Base-by-base conservation (phyloP, 2,888 invertebrate genomes). In the Aleiodes leptofemur region DNA sequence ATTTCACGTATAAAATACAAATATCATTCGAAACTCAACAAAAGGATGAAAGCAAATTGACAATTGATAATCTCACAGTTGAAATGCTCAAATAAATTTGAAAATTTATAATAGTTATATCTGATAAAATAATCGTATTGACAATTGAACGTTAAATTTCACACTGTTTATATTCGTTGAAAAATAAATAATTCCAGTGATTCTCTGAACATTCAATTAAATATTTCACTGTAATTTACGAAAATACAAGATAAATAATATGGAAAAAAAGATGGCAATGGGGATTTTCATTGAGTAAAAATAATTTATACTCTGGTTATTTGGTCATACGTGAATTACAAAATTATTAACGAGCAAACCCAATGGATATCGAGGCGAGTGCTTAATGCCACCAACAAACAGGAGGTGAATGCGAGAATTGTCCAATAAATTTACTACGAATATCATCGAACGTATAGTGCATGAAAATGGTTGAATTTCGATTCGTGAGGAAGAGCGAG, bases 261-360 rank as follows among this genome's bases (percentile, higher is more conserved):
- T 51, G 14, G 4, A 51, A 51, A 51, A 51, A 51, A 9, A n/a
- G n/a, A 6, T 4, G 55, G 23, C 23, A 23, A 55, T 55, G 16
- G 55, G 14, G 55, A 56, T 11, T 56, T 56, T 53, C 53, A 16
- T 16, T 16, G 56, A 56, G 56, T 56, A 16, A 29, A 23, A 56
- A 66, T 66, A 14, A 11, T 6, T 66, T 16, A 48, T 16, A 66
- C n/a, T n/a, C 11, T 57, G 11, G 69, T 68, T 74, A 76, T 68
- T 71, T 34, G 73, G 69, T 66, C 73, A 78, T 78, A 79, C 76
- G 77, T 76, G 82, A 82, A 83, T 84, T 81, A 81, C 78, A 82
- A 11, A 84, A 82, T 84, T 83, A 83, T 83, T 79, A 82, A 57
- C 31, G 29, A 80, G 83, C 74, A 83, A 84, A 83, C 80, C 74